Evolutionary conservation across 2,797 vertebrate genomes (phyloP).

Genomic region (Liparis tanakae): DNA sequence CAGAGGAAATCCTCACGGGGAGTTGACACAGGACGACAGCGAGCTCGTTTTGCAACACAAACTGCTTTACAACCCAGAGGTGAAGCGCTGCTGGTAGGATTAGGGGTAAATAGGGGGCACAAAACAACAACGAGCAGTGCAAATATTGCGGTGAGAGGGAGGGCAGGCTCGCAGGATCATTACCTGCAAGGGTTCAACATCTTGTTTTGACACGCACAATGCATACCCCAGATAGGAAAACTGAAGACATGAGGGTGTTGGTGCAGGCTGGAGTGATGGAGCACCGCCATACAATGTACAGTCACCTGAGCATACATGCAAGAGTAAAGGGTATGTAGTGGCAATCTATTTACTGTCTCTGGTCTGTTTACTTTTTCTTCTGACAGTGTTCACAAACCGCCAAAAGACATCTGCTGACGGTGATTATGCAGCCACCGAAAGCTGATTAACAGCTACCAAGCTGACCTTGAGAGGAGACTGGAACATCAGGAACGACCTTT

Average conservation of each 20-base stretch:
- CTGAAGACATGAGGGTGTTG: conserved; percentile 33
- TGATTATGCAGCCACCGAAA: not conserved
- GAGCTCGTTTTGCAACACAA: conserved; percentile 41
- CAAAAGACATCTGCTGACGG: not conserved
- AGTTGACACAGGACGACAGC: conserved; percentile 60
- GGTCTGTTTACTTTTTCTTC: conserved; percentile 8
- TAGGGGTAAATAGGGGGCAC: conserved; percentile 46
- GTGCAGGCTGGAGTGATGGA: conserved; percentile 51
- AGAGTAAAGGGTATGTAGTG: conserved; percentile 11
- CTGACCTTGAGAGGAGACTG: not conserved
- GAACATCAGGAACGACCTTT: not conserved
- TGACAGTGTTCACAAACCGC: not conserved
- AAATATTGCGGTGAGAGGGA: conserved; percentile 48
- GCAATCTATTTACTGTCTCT: conserved; percentile 22
- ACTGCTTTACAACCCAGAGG: conserved; percentile 55
- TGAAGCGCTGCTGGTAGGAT: conserved; percentile 42
- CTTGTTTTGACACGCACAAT: conserved; percentile 77
- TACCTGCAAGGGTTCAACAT: conserved; percentile 53
- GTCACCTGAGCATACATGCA: conserved; percentile 63
- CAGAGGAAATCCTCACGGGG: conserved; percentile 56
- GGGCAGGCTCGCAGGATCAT: conserved; percentile 42
- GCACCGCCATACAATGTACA: conserved; percentile 37
- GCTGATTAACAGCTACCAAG: not conserved
- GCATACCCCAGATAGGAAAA: conserved; percentile 45
- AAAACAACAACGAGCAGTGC: conserved; percentile 42